Conservation (phyloP, 2,888 invertebrate species). For the Drosophila borealis region DNA sequence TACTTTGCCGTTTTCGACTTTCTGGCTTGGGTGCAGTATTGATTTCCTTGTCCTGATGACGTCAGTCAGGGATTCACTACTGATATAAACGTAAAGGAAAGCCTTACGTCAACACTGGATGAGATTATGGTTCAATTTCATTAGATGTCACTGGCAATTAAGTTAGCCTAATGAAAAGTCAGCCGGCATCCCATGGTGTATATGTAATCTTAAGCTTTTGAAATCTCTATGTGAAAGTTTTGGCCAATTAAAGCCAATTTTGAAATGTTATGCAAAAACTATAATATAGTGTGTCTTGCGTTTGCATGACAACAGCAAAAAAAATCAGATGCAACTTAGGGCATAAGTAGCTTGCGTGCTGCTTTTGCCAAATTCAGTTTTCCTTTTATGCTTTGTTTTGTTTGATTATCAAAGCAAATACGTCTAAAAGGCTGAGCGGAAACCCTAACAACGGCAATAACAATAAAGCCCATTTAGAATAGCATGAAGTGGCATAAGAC, state of each 20-base stretch:
- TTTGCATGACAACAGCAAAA: slow-evolving; percentile 22
- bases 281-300: background rate
- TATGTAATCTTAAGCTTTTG: slow-evolving; percentile 46
- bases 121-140: slow-evolving; percentile 35
- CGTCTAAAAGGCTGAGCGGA: slow-evolving; percentile 32
- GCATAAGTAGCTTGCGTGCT: slow-evolving; percentile 58
- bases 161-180: slow-evolving; percentile 56
- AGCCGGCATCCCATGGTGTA: slow-evolving; percentile 60
- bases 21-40: slow-evolving; percentile 47
- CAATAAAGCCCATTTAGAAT: slow-evolving; percentile 51
- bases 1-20: slow-evolving; percentile 30
- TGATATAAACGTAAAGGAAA: background rate
- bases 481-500: slow-evolving; percentile 37
- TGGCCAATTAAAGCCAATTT: slow-evolving; percentile 14
- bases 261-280: slow-evolving; percentile 47
- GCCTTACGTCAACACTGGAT: slow-evolving; percentile 35
- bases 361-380: slow-evolving; percentile 48
- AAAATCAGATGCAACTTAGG: slow-evolving; percentile 6
- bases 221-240: slow-evolving; percentile 10
- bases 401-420: slow-evolving; percentile 73
- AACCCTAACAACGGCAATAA: slow-evolving; percentile 43
- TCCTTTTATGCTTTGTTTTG: slow-evolving; percentile 32
- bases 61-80: slow-evolving; percentile 41
- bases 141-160: slow-evolving; percentile 33
- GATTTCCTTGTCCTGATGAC: slow-evolving; percentile 57